Evolutionary conservation across 2,797 vertebrate genomes (phyloP).

Genomic region (Coregonus sp.): DNA sequence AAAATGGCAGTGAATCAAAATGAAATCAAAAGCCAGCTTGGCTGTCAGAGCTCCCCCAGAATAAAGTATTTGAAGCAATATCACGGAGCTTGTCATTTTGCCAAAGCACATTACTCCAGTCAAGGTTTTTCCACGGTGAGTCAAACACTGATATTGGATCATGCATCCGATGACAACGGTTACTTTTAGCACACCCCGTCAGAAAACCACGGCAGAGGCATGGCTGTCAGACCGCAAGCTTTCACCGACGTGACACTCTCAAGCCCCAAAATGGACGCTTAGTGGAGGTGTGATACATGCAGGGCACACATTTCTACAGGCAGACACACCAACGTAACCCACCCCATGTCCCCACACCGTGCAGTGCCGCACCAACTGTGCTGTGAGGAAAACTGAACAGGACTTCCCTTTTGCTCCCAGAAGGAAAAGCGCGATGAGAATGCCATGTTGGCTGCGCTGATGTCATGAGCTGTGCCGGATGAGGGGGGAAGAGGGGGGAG

Average conservation of each 20-base stretch:
- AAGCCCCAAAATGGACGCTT: neutral
- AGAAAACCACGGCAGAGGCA: neutral
- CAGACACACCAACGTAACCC: slow-evolving; percentile 28
- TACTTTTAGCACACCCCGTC: neutral
- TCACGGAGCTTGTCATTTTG: neutral
- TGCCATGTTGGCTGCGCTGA: slow-evolving; percentile 82
- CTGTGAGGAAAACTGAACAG: slow-evolving; percentile 56
- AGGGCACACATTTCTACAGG: slow-evolving; percentile 9
- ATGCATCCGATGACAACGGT: neutral
- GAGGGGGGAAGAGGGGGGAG: slow-evolving; percentile 62
- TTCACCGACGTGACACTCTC: neutral
- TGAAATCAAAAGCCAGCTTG: slow-evolving; percentile 23
- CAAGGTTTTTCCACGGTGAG: neutral
- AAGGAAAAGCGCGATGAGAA: slow-evolving; percentile 98
- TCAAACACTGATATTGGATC: slow-evolving; percentile 5
- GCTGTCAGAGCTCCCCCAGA: neutral
- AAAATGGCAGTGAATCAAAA: slow-evolving; percentile 28
- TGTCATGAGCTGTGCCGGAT: slow-evolving; percentile 76
- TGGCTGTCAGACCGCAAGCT: neutral
- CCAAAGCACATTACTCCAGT: neutral
- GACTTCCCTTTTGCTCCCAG: slow-evolving; percentile 99
- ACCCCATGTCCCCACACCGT: slow-evolving; percentile 45
- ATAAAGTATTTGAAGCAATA: slow-evolving; percentile 5
- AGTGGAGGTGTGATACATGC: slow-evolving; percentile 16
- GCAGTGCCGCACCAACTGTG: slow-evolving; percentile 36